Evolutionary conservation across 2,113 vertebrate species (phyloP), one percentile per base, ranked within the genome.

Genomic region (Triplophysa siluroides): DNA sequence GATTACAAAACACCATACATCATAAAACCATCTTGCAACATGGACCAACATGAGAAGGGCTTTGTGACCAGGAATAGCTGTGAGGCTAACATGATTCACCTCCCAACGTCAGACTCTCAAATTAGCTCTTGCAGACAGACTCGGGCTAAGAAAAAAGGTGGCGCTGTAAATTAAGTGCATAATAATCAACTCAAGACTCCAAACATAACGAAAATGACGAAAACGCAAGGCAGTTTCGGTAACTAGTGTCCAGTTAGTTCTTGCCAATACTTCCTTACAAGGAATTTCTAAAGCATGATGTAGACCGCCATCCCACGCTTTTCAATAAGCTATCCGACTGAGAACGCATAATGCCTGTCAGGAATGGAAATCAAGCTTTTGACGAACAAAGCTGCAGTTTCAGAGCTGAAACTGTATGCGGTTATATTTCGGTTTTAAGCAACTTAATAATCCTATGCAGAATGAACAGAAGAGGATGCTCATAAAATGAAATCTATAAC

Each of bases 51-150:
- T 84, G 85, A 80, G 71, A 41, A 38, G 67, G 41, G 78, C 66
- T 75, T 0, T 69, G 45, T 77, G 81, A 84, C 68, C 72, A 68
- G 71, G 85, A 90, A 91, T 87, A 91, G 86, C 88, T 87, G 85
- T 83, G 84, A 73, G 78, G 65, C 71, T 76, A 68, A 83, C 73
- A 58, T 77, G 87, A 89, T 85, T 89, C 84, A 85, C 61, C 66
- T 78, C 43, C 38, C 47, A 74, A 74, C 45, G 38, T 87, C 78
- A 83, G 61, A 52, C 78, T 21, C 87, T 88, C 82, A 83, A 88
- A 88, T 90, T 83, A 88, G 85, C 85, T 87, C 58, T 43, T 74
- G 70, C 68, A 70, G 82, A 85, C 74, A 21, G 63, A 50, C 75
- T 79, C 82, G 79, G 41, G 47, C 4, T 68, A 83, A 78, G 82